These are phyloP conservation scores for Fistularia commersonii DNA, from an alignment of 2,797 vertebrate genomes.

Conservation along the genomic window DNA sequence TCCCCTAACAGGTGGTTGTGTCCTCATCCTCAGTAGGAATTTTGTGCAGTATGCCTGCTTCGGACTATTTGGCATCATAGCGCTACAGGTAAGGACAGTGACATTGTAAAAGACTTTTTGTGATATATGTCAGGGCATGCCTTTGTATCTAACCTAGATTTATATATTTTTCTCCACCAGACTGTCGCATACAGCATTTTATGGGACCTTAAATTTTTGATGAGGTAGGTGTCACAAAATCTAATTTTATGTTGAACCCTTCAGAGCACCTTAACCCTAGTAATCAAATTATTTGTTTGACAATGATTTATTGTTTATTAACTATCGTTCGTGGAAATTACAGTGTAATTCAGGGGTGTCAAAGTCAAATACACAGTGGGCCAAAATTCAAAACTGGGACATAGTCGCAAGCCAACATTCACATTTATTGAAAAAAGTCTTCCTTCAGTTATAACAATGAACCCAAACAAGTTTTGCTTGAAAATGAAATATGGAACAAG, in stretches of 20 bases:
- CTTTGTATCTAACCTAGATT: constrained; percentile 13
- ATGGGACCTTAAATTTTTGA: constrained; percentile 98
- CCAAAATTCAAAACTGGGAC: too few relatives aligned
- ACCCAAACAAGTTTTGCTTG: too few relatives aligned
- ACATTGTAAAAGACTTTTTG: background rate
- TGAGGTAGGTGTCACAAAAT: constrained; percentile 83
- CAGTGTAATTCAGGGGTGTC: too few relatives aligned
- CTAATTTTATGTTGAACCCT: background rate
- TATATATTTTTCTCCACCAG: constrained; percentile 62
- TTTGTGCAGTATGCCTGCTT: constrained; percentile 98
- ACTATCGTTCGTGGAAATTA: too few relatives aligned
- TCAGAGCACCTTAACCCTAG: background rate
- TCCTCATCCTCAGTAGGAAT: constrained; percentile 96
- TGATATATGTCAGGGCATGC: background rate
- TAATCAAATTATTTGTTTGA: background rate
- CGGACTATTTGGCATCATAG: constrained; percentile 95
- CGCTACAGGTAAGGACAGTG: constrained; percentile 85
- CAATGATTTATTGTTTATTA: too few relatives aligned
- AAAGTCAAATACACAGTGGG: too few relatives aligned
- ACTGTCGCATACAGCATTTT: constrained; percentile 98
- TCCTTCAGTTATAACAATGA: too few relatives aligned
- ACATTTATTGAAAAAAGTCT: too few relatives aligned
- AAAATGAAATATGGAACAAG: too few relatives aligned
- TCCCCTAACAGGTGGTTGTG: constrained; percentile 84
- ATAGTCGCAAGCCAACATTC: too few relatives aligned